Percentiles rank a stretch among this genome's conserved stretches.
These are phyloP conservation scores for Apotomis capreana DNA, from an alignment of 2,888 invertebrate species.

Conservation along the genomic window DNA sequence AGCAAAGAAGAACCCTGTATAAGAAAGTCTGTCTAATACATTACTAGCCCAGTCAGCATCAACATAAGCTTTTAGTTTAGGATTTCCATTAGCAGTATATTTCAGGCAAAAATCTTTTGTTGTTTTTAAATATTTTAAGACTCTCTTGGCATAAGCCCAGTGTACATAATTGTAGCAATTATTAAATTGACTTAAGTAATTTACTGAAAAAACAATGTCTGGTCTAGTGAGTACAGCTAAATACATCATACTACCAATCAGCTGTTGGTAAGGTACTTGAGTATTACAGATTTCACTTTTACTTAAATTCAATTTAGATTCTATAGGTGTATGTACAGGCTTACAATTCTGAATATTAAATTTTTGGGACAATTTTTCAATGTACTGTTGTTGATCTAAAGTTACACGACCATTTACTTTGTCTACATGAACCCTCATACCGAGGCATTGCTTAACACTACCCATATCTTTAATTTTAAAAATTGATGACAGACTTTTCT, in stretches of 20 bases:
- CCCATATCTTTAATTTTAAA: slow-evolving; percentile 30
- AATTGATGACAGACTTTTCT: slow-evolving; percentile 12
- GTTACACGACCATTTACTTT: slow-evolving; percentile 6
- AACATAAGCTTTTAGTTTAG: neutral
- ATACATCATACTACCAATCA: slow-evolving; percentile 25
- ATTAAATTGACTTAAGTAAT: slow-evolving; percentile 28
- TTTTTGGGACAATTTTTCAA: slow-evolving; percentile 8
- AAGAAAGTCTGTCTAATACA: neutral
- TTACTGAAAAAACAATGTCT: slow-evolving; percentile 12
- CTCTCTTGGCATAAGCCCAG: neutral
- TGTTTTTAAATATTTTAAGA: neutral
- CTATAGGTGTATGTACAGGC: neutral
- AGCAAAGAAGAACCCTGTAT: slow-evolving; percentile 1
- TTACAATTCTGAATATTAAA: slow-evolving; percentile 1
- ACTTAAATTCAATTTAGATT: neutral
- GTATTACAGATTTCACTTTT: neutral
- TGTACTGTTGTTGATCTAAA: slow-evolving; percentile 22
- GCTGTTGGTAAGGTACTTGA: slow-evolving; percentile 18
- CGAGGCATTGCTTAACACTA: slow-evolving; percentile 6
- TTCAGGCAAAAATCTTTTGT: neutral
- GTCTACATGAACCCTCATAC: slow-evolving; percentile 12
- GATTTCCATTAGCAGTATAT: neutral
- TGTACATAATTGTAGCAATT: slow-evolving; percentile 1
- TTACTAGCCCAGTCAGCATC: slow-evolving; percentile 1
- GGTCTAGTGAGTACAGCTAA: slow-evolving; percentile 21